Evolutionary conservation across 2,888 invertebrate species (phyloP).

Genomic region (Acleris literana): DNA sequence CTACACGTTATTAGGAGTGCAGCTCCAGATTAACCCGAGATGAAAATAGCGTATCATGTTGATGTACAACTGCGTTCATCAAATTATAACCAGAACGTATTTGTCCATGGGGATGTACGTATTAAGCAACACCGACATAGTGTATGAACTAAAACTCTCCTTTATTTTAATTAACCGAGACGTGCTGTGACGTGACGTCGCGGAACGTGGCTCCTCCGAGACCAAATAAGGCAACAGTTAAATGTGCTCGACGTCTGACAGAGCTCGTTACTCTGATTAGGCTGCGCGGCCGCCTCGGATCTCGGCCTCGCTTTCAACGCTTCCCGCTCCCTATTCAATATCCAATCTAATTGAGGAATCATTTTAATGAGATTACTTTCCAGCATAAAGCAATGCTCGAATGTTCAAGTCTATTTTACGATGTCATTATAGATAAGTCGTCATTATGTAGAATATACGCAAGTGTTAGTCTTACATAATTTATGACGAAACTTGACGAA

Average conservation of each 20-base stretch:
- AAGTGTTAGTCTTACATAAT: too few species aligned
- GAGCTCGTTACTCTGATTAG: constrained; percentile 34
- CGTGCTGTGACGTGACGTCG: not conserved
- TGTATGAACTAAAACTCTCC: not conserved
- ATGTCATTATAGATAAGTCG: too few species aligned
- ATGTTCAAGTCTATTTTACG: not conserved
- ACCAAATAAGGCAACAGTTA: constrained; percentile 29
- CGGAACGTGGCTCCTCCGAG: constrained; percentile 3
- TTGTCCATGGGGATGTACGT: too few species aligned
- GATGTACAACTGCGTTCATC: too few species aligned
- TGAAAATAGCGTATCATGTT: too few species aligned
- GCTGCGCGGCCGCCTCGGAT: constrained; percentile 16
- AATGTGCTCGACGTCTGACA: constrained; percentile 27
- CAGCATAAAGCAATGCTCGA: constrained; percentile 10
- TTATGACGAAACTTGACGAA: too few species aligned
- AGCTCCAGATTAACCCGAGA: not conserved
- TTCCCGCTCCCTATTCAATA: constrained; percentile 21
- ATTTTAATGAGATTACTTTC: constrained; percentile 29
- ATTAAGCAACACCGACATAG: too few species aligned
- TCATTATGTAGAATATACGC: too few species aligned
- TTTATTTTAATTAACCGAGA: constrained; percentile 10
- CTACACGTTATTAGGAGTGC: not conserved
- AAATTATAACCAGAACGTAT: too few species aligned
- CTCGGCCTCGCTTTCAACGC: constrained; percentile 28
- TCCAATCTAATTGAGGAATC: constrained; percentile 26